These are phyloP conservation scores for Hydropsyche betteni DNA, from an alignment of 2,888 invertebrate species.

Conservation along the genomic window DNA sequence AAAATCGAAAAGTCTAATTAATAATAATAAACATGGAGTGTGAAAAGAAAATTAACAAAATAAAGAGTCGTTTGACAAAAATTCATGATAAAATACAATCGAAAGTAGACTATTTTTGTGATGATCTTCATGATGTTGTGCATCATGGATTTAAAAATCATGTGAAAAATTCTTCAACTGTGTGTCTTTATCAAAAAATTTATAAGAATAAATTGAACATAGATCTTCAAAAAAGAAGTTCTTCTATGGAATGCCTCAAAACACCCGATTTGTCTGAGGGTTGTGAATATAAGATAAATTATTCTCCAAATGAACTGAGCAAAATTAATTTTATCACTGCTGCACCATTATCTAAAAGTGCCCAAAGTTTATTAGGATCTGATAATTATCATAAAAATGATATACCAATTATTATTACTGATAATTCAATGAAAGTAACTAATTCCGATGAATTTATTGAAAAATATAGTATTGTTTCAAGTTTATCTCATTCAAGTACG, in stretches of 20 bases:
- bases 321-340: slow-evolving; percentile 40
- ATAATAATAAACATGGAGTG: slow-evolving; percentile 56
- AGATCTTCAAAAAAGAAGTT: not conserved
- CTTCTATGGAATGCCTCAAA: slow-evolving; percentile 42
- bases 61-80: slow-evolving; percentile 59
- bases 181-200: slow-evolving; percentile 39
- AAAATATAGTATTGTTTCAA: not conserved
- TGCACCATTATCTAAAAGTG: not conserved
- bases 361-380: slow-evolving; percentile 34
- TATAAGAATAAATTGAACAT: not conserved
- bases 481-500: not conserved
- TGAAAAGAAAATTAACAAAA: slow-evolving; percentile 59
- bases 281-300: slow-evolving; percentile 32
- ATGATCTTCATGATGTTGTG: slow-evolving; percentile 57
- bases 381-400: not conserved
- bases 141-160: slow-evolving; percentile 18
- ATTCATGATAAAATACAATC: slow-evolving; percentile 63
- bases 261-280: not conserved
- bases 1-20: not conserved
- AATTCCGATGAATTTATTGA: not conserved
- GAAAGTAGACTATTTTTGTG: slow-evolving; percentile 62
- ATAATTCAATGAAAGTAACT: not conserved
- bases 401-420: not conserved
- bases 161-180: slow-evolving; percentile 33
- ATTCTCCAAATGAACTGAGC: slow-evolving; percentile 41